phyloP scores from a whole-genome alignment of 2,888 invertebrate species.

The Poecilobothrus nobilitatus region DNA sequence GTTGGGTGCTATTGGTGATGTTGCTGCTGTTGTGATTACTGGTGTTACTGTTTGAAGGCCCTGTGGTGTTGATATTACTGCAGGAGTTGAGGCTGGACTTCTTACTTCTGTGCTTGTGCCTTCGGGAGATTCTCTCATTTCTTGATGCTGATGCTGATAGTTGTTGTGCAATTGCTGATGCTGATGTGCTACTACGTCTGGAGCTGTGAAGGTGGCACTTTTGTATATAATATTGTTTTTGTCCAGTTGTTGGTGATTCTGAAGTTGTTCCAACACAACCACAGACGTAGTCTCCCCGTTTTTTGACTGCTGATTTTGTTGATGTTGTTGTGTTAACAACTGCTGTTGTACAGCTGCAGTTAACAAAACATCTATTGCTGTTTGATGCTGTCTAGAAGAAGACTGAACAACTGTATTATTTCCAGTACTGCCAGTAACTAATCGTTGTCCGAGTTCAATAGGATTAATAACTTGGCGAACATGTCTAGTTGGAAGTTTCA shows the following conservation, averaged over 20 bases:
- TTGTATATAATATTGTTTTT: constrained; percentile 34
- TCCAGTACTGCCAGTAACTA: constrained; percentile 19
- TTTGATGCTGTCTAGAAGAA: constrained; percentile 17
- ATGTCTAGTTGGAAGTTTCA: constrained; percentile 19
- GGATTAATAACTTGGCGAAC: constrained; percentile 20
- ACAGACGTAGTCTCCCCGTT: constrained; percentile 69
- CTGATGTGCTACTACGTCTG: constrained; percentile 43
- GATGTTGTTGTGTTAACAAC: constrained; percentile 16
- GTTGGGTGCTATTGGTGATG: constrained; percentile 26
- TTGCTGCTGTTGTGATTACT: constrained; percentile 21
- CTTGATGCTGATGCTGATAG: constrained; percentile 18
- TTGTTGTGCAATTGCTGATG: background rate
- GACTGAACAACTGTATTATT: constrained; percentile 20
- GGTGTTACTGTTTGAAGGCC: constrained; percentile 14
- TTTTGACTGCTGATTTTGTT: constrained; percentile 48
- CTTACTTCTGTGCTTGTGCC: constrained; percentile 18
- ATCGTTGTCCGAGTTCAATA: constrained; percentile 18
- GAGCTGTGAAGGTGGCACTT: constrained; percentile 44
- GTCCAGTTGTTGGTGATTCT: constrained; percentile 34
- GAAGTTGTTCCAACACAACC: constrained; percentile 47
- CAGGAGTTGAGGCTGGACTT: constrained; percentile 28
- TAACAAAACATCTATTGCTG: constrained; percentile 16
- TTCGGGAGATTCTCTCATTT: constrained; percentile 15
- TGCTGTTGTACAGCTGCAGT: constrained; percentile 16
- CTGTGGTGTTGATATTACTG: constrained; percentile 13